Conservation (phyloP, 1,140 invertebrate species). For the Leptopilina clavipes region DNA sequence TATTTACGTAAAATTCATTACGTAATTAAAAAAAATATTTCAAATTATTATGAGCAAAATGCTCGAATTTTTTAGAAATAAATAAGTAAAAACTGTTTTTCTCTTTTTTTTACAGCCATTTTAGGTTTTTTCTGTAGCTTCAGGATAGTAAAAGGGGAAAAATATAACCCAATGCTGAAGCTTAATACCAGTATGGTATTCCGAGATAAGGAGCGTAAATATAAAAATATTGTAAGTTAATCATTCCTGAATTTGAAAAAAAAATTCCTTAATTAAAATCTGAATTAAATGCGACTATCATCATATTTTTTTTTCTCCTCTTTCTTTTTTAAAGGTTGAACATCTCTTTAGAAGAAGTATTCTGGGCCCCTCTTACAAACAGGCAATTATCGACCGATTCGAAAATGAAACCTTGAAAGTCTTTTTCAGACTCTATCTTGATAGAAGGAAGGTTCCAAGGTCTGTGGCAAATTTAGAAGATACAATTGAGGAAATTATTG, state of each 20-base stretch:
- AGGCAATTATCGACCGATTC: conserved; percentile 81
- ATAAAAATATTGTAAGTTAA: conserved; percentile 77
- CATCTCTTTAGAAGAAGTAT: conserved; percentile 72
- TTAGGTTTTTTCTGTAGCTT: conserved; percentile 82
- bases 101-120: conserved; percentile 76
- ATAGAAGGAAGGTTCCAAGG: conserved; percentile 84
- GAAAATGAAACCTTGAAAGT: conserved; percentile 82
- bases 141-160: conserved; percentile 80
- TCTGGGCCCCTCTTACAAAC: conserved; percentile 79
- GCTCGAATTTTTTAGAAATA: background rate
- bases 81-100: background rate
- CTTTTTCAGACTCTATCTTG: conserved; percentile 83
- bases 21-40: conserved; percentile 64
- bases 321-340: conserved; percentile 69
- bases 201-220: conserved; percentile 78
- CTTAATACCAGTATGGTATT: conserved; percentile 75
- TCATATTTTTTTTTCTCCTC: conserved; percentile 13
- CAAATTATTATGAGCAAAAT: no score
- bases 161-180: conserved; percentile 77
- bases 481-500: conserved; percentile 79
- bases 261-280: conserved; percentile 19
- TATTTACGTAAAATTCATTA: conserved; percentile 32
- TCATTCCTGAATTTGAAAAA: background rate
- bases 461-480: conserved; percentile 81
- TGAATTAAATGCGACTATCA: conserved; percentile 38